These are phyloP conservation scores for Drosophila kambysellisi DNA, from an alignment of 2,888 invertebrate species.

Conservation along the genomic window DNA sequence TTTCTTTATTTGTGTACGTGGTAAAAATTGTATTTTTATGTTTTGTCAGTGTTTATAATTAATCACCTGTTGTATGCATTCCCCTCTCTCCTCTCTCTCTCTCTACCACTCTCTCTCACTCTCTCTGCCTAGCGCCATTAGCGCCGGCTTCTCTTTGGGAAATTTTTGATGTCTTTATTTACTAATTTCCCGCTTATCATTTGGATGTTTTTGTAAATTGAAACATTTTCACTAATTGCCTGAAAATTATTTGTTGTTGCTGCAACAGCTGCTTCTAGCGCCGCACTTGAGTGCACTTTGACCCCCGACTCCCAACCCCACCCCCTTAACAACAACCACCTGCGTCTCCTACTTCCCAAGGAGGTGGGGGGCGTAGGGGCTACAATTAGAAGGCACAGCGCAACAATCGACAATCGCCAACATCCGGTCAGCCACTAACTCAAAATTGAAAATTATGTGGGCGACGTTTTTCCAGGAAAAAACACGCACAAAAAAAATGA, in stretches of 20 bases:
- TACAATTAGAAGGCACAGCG: constrained; percentile 50
- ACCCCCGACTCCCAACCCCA: constrained; percentile 29
- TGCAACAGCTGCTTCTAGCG: constrained; percentile 47
- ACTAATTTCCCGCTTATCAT: constrained; percentile 81
- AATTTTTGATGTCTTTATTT: constrained; percentile 77
- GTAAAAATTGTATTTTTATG: constrained; percentile 80
- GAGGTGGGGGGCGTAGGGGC: neutral
- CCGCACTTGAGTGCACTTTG: constrained; percentile 73
- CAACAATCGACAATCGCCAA: constrained; percentile 61
- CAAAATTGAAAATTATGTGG: constrained; percentile 79
- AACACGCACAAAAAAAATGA: constrained; percentile 54
- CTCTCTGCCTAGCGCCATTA: constrained; percentile 68
- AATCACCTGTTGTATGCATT: constrained; percentile 78
- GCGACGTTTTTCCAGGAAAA: constrained; percentile 78
- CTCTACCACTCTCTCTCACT: constrained; percentile 3
- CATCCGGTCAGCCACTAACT: constrained; percentile 75
- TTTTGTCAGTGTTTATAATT: constrained; percentile 82
- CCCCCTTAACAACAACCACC: constrained; percentile 1
- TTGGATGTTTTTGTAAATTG: constrained; percentile 78
- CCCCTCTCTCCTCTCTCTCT: constrained; percentile 14
- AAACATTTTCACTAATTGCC: constrained; percentile 80
- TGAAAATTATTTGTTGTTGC: constrained; percentile 65
- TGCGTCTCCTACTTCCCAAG: constrained; percentile 5
- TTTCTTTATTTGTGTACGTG: constrained; percentile 61
- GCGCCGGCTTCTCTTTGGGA: constrained; percentile 69